These are phyloP conservation scores for Listrodromus nycthemerus DNA, from an alignment of 2,888 invertebrate species.

Conservation along the genomic window DNA sequence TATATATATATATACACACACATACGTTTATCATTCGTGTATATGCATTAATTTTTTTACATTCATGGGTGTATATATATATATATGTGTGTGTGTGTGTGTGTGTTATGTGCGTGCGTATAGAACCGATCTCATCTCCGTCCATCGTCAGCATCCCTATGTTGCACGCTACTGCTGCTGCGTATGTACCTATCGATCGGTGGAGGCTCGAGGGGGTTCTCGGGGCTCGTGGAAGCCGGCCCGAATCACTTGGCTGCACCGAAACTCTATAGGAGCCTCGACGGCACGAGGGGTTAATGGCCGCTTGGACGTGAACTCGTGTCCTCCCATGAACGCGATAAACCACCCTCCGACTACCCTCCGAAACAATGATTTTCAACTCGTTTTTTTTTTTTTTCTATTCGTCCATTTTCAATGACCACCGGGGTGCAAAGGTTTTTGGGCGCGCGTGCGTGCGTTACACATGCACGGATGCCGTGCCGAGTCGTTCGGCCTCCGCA, in stretches of 20 bases:
- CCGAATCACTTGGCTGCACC: constrained; percentile 68
- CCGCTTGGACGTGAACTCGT: constrained; percentile 65
- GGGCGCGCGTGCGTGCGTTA: constrained; percentile 21
- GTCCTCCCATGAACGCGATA: constrained; percentile 20
- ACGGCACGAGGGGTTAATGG: constrained; percentile 62
- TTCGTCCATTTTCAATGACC: neutral
- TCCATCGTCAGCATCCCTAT: constrained; percentile 48
- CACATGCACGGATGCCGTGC: constrained; percentile 21
- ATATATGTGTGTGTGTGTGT: too few relatives aligned
- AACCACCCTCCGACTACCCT: neutral
- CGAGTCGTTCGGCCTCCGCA: neutral
- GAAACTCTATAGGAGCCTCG: constrained; percentile 59
- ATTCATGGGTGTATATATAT: neutral
- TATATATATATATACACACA: too few relatives aligned
- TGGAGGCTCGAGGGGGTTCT: constrained; percentile 65
- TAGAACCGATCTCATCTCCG: constrained; percentile 46
- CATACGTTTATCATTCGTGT: neutral
- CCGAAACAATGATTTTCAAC: neutral
- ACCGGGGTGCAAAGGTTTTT: neutral
- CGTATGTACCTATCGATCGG: constrained; percentile 68
- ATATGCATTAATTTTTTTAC: too few relatives aligned
- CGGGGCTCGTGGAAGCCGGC: constrained; percentile 65
- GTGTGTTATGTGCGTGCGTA: too few relatives aligned
- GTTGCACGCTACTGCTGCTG: constrained; percentile 44
- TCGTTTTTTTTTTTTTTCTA: neutral